These are phyloP conservation scores for Homarus americanus DNA, from an alignment of 1,140 invertebrate species.

Conservation along the genomic window DNA sequence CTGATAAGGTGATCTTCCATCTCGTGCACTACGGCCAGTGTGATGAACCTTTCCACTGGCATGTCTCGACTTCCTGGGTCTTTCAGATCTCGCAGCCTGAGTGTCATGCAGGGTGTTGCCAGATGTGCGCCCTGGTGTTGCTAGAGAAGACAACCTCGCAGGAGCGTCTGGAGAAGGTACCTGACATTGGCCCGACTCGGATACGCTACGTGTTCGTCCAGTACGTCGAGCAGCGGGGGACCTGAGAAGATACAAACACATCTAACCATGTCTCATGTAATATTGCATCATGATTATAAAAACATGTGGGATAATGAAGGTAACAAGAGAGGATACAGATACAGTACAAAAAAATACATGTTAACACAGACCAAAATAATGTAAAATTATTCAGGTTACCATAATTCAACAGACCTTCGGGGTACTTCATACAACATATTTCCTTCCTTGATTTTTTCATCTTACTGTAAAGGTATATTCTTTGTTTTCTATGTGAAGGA, in stretches of 20 bases:
- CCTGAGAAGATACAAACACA: conserved; percentile 28
- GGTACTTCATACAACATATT: no score
- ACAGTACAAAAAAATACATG: no score
- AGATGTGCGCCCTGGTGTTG: conserved; percentile 46
- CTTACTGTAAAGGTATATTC: no score
- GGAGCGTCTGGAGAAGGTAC: conserved; percentile 12
- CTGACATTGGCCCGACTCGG: conserved; percentile 50
- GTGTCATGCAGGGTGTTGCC: conserved; percentile 38
- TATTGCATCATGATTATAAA: no score
- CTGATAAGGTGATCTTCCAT: conserved; percentile 26
- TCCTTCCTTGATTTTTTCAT: no score
- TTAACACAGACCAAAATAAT: no score
- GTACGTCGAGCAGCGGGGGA: conserved; percentile 42
- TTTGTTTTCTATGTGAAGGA: no score
- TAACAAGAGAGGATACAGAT: no score
- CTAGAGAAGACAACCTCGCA: conserved; percentile 29
- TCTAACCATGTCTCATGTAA: no score
- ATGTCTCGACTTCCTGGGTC: conserved; percentile 51
- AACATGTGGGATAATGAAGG: no score
- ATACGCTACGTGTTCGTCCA: conserved; percentile 60
- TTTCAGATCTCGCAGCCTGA: conserved; percentile 15
- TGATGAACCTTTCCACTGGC: conserved; percentile 51
- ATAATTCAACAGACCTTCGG: no score
- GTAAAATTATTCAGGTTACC: no score
- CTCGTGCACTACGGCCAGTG: conserved; percentile 23